Evolutionary conservation across 2,888 invertebrate genomes (phyloP).

Genomic region (Tenthredo notha): DNA sequence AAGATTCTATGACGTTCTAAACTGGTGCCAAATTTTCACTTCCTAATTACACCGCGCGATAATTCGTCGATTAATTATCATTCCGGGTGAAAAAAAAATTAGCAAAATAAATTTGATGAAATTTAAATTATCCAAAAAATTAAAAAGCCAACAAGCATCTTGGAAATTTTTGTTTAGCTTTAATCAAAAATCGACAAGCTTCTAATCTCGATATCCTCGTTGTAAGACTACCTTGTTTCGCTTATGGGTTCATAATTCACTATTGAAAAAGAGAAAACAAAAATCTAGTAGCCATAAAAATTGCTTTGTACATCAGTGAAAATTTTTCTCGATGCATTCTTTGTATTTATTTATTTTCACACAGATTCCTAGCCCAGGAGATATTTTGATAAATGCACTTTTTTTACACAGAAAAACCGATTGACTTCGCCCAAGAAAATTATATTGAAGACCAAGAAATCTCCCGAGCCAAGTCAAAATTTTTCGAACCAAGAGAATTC

Average conservation of each 20-base stretch:
- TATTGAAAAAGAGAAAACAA: no score
- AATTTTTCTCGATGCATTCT: no score
- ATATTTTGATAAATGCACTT: neutral
- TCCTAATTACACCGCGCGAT: constrained; percentile 7
- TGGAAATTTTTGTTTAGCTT: neutral
- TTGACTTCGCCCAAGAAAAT: no score
- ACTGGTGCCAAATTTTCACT: neutral
- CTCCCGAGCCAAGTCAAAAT: no score
- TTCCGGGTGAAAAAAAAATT: neutral
- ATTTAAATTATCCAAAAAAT: neutral
- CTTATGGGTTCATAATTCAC: neutral
- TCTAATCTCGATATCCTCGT: neutral
- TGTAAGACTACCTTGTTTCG: constrained; percentile 5
- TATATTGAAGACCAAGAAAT: no score
- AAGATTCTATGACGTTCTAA: constrained; percentile 18
- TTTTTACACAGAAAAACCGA: no score
- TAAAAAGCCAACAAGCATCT: neutral
- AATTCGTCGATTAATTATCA: constrained; percentile 15
- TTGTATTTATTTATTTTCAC: neutral
- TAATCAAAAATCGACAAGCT: neutral
- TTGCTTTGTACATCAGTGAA: no score
- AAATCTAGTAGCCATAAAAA: no score
- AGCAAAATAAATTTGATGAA: neutral
- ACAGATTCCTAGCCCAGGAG: neutral
- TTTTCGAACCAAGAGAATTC: no score